These are phyloP conservation scores for Antechinus flavipes DNA, from an alignment of 2,113 vertebrate species.

Conservation along the genomic window DNA sequence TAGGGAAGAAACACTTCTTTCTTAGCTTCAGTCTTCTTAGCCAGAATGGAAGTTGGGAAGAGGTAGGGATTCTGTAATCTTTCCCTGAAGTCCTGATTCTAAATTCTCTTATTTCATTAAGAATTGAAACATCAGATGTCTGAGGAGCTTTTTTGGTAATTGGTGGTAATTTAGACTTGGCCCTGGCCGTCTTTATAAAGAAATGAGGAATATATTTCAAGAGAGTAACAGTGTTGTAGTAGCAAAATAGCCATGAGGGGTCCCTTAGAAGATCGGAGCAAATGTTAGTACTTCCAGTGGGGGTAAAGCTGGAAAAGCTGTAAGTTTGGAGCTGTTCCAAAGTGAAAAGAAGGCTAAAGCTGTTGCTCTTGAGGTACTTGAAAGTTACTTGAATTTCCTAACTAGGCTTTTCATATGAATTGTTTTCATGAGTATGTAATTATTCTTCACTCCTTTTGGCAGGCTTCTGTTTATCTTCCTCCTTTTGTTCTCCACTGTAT, in stretches of 20 bases:
- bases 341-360: not conserved
- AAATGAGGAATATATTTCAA: not conserved
- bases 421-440: not conserved
- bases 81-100: not conserved
- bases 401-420: not conserved
- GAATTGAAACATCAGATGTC: not conserved
- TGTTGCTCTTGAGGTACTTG: not conserved
- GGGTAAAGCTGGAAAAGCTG: not conserved
- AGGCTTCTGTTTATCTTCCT: conserved; percentile 6
- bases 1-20: not conserved
- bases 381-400: conserved; percentile 1
- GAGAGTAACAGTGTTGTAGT: not conserved
- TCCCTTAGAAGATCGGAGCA: not conserved
- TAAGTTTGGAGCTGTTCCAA: not conserved
- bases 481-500: not conserved
- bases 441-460: not conserved
- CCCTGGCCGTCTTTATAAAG: no score
- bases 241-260: not conserved
- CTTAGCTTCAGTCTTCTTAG: no score
- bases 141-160: no score
- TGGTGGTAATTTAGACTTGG: no score
- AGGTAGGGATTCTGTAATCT: no score
- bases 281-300: not conserved
- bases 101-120: not conserved
- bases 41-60: not conserved